A percentile compares a stretch with the other conserved stretches of the same genome.
Conservation (phyloP, 1,140 invertebrate species). For the Formica exsecta region DNA sequence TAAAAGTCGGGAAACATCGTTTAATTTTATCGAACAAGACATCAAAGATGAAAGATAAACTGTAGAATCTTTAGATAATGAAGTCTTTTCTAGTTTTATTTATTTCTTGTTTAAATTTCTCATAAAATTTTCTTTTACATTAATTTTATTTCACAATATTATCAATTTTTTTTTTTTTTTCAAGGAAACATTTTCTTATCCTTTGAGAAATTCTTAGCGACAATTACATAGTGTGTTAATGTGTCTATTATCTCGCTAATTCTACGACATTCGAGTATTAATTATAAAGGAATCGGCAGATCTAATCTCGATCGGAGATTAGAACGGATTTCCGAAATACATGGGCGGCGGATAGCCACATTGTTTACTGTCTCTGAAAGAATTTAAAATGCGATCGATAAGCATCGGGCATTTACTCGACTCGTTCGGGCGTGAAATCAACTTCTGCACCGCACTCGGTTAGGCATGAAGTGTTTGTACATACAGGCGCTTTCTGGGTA, state of each 20-base stretch:
- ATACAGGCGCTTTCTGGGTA: conserved; percentile 27
- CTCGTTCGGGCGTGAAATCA: conserved; percentile 59
- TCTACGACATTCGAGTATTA: not conserved
- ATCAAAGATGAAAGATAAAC: conserved; percentile 32
- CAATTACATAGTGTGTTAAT: not conserved
- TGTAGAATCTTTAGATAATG: not conserved
- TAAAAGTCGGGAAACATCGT: conserved; percentile 4
- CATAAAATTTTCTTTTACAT: not conserved
- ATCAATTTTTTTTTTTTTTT: not conserved
- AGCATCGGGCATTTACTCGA: conserved; percentile 43
- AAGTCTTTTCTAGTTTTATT: not conserved
- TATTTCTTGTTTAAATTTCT: not conserved
- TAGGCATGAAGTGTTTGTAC: conserved; percentile 43
- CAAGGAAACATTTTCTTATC: not conserved
- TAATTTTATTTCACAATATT: not conserved
- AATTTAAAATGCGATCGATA: conserved; percentile 52
- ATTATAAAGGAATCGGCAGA: not conserved
- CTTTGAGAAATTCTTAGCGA: not conserved
- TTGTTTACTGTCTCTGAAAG: conserved; percentile 44
- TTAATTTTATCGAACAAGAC: conserved; percentile 37
- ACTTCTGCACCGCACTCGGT: conserved; percentile 54
- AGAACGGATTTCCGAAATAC: conserved; percentile 50
- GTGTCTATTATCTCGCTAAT: conserved; percentile 1
- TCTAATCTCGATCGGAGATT: conserved; percentile 39
- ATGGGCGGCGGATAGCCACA: conserved; percentile 17